Base-by-base conservation (phyloP, 2,888 invertebrate genomes). In the Zaprionus lineosus region DNA sequence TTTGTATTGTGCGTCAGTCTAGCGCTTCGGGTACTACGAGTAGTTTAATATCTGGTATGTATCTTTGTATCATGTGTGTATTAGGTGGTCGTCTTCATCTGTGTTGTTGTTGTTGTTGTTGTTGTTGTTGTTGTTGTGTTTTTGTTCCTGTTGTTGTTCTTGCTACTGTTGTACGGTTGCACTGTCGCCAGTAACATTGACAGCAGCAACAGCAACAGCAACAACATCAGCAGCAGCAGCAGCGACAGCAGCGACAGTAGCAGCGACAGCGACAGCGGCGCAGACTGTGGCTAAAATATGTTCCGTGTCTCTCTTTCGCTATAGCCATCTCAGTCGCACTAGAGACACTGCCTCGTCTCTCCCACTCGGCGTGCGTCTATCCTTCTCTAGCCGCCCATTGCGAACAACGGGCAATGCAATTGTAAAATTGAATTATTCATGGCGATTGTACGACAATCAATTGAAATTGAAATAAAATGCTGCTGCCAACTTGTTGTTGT, bases 391-490 rank as follows among this genome's bases (percentile, higher is more conserved):
- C 57, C 59, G 47, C 36, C 34, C 69, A 56, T 53, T 40, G 59
- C 67, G 46, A 50, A 40, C 57, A 60, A 55, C 56, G 71, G 34
- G 47, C 74, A 70, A 70, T 69, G 83, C 83, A 81, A 83, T 79
- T 83, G 72, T 66, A 77, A 82, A 86, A 88, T 82, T 87, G 88
- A 87, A 87, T 87, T 86, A 88, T 88, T 88, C 88, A 88, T 88
- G 88, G 88, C 88, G 88, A 88, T 88, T 88, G 88, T 88, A 82
- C 87, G 88, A 88, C 88, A 88, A 88, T 88, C 88, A 88, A 88
- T 88, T 88, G 88, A 86, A 88, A 88, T 88, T 88, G 87, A 88
- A 87, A 88, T 88, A 85, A 84, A 81, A 83, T 76, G 75, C 86
- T 77, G 70, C 79, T 83, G 73, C 82, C 74, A 77, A 84, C 57